Percentiles rank a stretch among this genome's conserved stretches.
Conservation (phyloP, 1,140 invertebrate species). For the Bicyclus anynana region DNA sequence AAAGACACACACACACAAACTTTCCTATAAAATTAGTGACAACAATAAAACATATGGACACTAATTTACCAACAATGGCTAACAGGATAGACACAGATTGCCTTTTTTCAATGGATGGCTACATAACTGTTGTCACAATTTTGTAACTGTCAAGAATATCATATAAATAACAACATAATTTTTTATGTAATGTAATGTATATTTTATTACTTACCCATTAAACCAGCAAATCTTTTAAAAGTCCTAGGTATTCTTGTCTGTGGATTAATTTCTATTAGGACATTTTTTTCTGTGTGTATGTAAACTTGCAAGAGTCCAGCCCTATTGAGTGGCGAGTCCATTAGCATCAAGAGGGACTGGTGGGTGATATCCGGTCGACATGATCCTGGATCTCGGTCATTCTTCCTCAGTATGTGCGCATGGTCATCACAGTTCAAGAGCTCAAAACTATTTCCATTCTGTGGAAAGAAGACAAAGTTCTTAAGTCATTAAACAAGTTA, state of each 20-base stretch:
- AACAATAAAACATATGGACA: too few relatives aligned
- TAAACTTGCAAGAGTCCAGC: conserved; percentile 95
- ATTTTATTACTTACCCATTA: conserved; percentile 88
- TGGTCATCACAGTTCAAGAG: conserved; percentile 97
- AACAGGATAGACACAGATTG: too few relatives aligned
- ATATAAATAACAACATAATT: background rate
- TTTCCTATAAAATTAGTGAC: too few relatives aligned
- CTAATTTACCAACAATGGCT: too few relatives aligned
- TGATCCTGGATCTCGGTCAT: conserved; percentile 88
- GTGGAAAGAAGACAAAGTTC: conserved; percentile 28
- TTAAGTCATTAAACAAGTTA: too few relatives aligned
- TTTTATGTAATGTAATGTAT: background rate
- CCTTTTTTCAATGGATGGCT: too few relatives aligned
- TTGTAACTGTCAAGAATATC: too few relatives aligned
- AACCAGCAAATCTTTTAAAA: conserved; percentile 97
- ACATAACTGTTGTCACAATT: too few relatives aligned
- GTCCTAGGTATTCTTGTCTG: conserved; percentile 99
- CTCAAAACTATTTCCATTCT: conserved; percentile 93
- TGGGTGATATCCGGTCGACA: conserved; percentile 97
- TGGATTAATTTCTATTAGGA: conserved; percentile 98
- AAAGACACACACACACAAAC: too few relatives aligned
- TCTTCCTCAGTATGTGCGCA: conserved; percentile 88
- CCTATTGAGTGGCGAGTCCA: conserved; percentile 97
- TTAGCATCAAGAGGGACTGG: conserved; percentile 96
- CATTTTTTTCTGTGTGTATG: conserved; percentile 97